Evolutionary conservation across 2,888 invertebrate species (phyloP).

Genomic region (Helobdella robusta): DNA sequence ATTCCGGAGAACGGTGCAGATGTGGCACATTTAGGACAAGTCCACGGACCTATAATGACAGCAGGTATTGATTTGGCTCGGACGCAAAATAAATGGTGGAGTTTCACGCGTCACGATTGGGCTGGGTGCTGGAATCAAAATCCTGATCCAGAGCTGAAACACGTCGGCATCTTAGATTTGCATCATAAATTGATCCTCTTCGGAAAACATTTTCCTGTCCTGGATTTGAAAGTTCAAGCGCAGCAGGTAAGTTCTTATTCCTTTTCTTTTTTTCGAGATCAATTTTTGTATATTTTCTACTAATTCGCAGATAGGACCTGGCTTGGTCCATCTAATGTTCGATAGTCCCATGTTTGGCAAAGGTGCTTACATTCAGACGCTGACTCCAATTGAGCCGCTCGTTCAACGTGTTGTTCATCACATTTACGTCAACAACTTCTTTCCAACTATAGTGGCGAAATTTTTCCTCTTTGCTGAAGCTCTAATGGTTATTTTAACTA

Average conservation of each 20-base stretch:
- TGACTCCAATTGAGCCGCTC: slow-evolving; percentile 69
- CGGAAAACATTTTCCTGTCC: slow-evolving; percentile 53
- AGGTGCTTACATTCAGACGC: slow-evolving; percentile 62
- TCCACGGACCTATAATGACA: slow-evolving; percentile 61
- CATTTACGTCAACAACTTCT: slow-evolving; percentile 59
- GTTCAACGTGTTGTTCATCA: slow-evolving; percentile 67
- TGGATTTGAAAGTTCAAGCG: slow-evolving; percentile 58
- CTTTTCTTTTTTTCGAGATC: background rate
- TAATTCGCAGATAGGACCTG: slow-evolving; percentile 52
- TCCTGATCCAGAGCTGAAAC: slow-evolving; percentile 52
- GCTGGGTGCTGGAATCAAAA: slow-evolving; percentile 56
- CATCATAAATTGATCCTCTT: slow-evolving; percentile 60
- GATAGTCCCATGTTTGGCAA: slow-evolving; percentile 53
- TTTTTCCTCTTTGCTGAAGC: slow-evolving; percentile 61
- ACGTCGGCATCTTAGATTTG: slow-evolving; percentile 60
- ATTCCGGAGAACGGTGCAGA: slow-evolving; percentile 85
- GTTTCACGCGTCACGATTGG: slow-evolving; percentile 58
- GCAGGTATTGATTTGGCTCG: slow-evolving; percentile 51
- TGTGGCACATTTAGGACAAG: slow-evolving; percentile 65
- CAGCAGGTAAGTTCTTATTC: slow-evolving; percentile 56
- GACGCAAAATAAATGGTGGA: slow-evolving; percentile 46
- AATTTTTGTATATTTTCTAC: background rate
- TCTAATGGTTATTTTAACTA: slow-evolving; percentile 46
- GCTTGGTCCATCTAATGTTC: slow-evolving; percentile 64
- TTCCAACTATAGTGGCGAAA: slow-evolving; percentile 59